phyloP scores from a whole-genome alignment of 2,888 invertebrate species.

The Acleris sparsana region DNA sequence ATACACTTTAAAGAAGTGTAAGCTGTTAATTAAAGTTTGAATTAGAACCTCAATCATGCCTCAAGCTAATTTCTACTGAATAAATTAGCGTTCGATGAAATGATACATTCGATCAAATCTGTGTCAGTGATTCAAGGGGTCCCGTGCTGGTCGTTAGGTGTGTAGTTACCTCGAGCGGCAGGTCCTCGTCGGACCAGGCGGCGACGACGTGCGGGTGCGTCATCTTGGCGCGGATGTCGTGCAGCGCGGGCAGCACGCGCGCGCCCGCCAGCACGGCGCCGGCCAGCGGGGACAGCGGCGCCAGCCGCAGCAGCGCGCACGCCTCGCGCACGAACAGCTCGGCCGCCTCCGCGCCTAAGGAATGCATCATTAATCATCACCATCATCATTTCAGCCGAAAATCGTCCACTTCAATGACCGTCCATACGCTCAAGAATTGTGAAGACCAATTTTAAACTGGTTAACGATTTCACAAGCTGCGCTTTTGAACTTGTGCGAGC shows the following conservation, averaged over 20 bases:
- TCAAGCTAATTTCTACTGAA: no score
- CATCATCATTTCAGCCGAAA: neutral
- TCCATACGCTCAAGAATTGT: no score
- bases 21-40: no score
- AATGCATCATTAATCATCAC: neutral
- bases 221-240: slow-evolving; percentile 89
- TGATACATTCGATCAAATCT: no score
- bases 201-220: slow-evolving; percentile 88
- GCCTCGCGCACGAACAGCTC: slow-evolving; percentile 97
- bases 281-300: slow-evolving; percentile 88
- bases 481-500: no score
- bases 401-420: neutral
- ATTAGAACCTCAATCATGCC: no score
- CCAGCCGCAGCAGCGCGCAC: slow-evolving; percentile 94
- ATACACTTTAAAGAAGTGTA: no score
- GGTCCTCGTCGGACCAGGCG: slow-evolving; percentile 98
- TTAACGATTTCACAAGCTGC: no score
- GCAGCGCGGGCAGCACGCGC: slow-evolving; percentile 95
- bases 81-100: no score
- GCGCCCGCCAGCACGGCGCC: slow-evolving; percentile 97
- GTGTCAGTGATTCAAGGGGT: no score
- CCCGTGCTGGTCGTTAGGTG: no score
- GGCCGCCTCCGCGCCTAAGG: slow-evolving; percentile 87
- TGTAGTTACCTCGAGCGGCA: slow-evolving; percentile 88
- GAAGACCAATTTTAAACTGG: no score